Conservation (phyloP, 30 jellyfish, hydroid and myxozoan genomes). For the Aurelia aurita complex sp. Pacific region DNA sequence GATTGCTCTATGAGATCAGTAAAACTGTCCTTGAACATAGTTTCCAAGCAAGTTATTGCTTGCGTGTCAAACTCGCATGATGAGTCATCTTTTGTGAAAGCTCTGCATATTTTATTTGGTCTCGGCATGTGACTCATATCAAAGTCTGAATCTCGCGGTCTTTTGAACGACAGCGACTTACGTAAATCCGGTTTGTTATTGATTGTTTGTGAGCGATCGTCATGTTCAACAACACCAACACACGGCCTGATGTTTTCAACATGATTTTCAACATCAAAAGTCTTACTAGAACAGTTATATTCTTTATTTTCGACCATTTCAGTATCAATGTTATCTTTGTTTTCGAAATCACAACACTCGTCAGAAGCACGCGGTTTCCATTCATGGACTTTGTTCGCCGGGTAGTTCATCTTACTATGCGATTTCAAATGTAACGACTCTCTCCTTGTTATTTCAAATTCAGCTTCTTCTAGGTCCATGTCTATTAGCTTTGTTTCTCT, state of each 20-base stretch:
- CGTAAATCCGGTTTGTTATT: slow-evolving; percentile 55
- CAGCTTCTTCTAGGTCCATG: slow-evolving; percentile 62
- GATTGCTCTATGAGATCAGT: slow-evolving; percentile 37
- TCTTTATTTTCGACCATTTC: slow-evolving; percentile 5
- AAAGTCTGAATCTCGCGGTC: slow-evolving; percentile 79
- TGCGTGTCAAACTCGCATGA: slow-evolving; percentile 72
- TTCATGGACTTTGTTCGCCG: slow-evolving; percentile 45
- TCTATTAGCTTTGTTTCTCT: slow-evolving; percentile 70
- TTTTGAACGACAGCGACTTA: slow-evolving; percentile 52
- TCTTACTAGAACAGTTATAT: background rate
- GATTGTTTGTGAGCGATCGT: slow-evolving; percentile 3
- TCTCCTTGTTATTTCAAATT: slow-evolving; percentile 19
- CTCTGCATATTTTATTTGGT: slow-evolving; percentile 70
- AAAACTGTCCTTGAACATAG: slow-evolving; percentile 62
- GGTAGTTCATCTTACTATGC: background rate
- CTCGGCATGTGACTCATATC: slow-evolving; percentile 73
- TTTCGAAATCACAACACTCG: slow-evolving; percentile 43
- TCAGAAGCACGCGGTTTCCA: slow-evolving; percentile 78
- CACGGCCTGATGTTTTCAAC: background rate
- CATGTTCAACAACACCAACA: background rate
- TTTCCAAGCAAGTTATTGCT: slow-evolving; percentile 64
- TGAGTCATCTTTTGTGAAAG: slow-evolving; percentile 11
- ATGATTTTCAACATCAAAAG: background rate
- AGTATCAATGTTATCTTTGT: slow-evolving; percentile 3
- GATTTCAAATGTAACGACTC: slow-evolving; percentile 10